Base-by-base conservation (phyloP, 23 tunicate genomes). In the Halocynthia roretzi region DNA sequence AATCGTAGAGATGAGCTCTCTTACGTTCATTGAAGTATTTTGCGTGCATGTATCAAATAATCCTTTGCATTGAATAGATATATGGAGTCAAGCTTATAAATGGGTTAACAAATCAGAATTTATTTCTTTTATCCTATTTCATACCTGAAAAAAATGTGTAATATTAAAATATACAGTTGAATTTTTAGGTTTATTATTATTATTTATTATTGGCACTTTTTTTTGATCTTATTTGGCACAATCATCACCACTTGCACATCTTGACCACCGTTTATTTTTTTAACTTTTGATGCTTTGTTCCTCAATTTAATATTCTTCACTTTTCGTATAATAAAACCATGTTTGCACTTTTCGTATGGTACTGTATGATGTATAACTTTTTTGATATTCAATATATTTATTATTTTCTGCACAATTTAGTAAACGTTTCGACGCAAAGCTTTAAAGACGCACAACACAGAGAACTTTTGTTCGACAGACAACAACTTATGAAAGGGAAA, bases 401-500 rank as follows among this genome's bases (percentile, higher is more conserved):
- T 4, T 60, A 4, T 60, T 60, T 60, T 60, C n/a, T 60, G 64
- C 17, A 60, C 64, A 15, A 1, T 71, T 64, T 80, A 92, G 98
- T 92, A 2, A 92, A 92, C 60, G 98, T 92, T 0, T 82, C 88
- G 54, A 81, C 91, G 19, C 91, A 92, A 92, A 82, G 64, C 80
- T 92, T 92, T 85, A 92, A 92, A 79, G 98, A 92, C 73, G 92
- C 92, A 11, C 56, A 87, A 50, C 87, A 87, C 8, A 82, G 87
- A 7, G 98, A 92, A 18, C 81, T 90, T 5, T 52, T 78, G 76
- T 56, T 31, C 77, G 98, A 92, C 70, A 71, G 98, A 11, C 71
- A 82, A 56, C 56, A 53, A 14, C 54, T 74, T 52, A 78, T 69
- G 44, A 14, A 79, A 21, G 98, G 92, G 8, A 90, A 86, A 6